A percentile compares a stretch with the other conserved stretches of the same genome.
Evolutionary conservation across 1,140 invertebrate genomes (phyloP).

Genomic region (Gyrodactylus bullatarudis): DNA sequence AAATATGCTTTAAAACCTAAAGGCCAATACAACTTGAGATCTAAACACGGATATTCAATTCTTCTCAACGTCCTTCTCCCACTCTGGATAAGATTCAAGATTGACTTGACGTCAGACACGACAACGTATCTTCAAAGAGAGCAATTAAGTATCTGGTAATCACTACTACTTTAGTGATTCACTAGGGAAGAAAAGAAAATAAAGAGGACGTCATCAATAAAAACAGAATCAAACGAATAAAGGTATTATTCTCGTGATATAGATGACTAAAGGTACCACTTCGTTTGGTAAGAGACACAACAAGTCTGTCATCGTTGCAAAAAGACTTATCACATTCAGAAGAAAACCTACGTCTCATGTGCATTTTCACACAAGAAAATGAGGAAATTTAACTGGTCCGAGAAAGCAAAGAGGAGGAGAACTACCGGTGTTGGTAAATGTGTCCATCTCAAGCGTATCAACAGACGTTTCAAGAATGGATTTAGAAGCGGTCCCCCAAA

Average conservation of each 20-base stretch:
- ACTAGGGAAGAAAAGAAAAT: too few relatives aligned
- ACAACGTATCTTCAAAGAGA: too few relatives aligned
- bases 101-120: too few relatives aligned
- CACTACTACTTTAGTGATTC: too few relatives aligned
- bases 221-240: too few relatives aligned
- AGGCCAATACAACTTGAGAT: too few relatives aligned
- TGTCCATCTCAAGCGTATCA: conserved; percentile 60
- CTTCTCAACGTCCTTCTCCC: too few relatives aligned
- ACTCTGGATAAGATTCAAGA: too few relatives aligned
- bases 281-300: conserved; percentile 98
- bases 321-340: conserved; percentile 89
- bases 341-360: conserved; percentile 75
- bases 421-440: conserved; percentile 89
- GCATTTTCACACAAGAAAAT: conserved; percentile 68
- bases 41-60: too few relatives aligned
- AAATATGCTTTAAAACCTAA: too few relatives aligned
- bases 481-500: not conserved
- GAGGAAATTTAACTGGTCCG: conserved; percentile 55
- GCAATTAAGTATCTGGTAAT: too few relatives aligned
- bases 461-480: conserved; percentile 32
- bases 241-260: not conserved
- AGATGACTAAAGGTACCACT: conserved; percentile 80
- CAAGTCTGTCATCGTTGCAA: conserved; percentile 91
- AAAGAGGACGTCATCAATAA: too few relatives aligned
- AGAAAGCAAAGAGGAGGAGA: conserved; percentile 87